A percentile compares a stretch with the other conserved stretches of the same genome.
These are phyloP conservation scores for Sorex fumeus DNA, from an alignment of 2,113 vertebrate species.

Conservation along the genomic window DNA sequence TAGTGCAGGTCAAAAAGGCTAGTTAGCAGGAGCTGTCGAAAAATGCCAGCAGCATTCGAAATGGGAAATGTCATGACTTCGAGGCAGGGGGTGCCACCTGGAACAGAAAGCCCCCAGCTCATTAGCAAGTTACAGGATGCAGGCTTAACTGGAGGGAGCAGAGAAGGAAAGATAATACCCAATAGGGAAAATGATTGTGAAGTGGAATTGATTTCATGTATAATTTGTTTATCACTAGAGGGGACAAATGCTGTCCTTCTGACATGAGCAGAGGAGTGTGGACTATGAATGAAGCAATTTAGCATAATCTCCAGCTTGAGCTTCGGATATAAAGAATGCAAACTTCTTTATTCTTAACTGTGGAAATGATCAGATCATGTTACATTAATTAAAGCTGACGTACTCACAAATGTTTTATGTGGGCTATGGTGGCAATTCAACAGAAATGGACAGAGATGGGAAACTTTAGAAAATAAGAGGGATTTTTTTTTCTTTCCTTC, in stretches of 20 bases:
- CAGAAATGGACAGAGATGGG: constrained; percentile 79
- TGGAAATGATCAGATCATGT: constrained; percentile 90
- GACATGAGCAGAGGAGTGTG: constrained; percentile 89
- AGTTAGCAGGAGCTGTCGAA: constrained; percentile 93
- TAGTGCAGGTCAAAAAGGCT: constrained; percentile 92
- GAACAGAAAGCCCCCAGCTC: constrained; percentile 92
- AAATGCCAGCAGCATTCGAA: constrained; percentile 92
- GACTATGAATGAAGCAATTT: constrained; percentile 92
- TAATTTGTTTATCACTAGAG: constrained; percentile 95
- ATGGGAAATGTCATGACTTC: constrained; percentile 92
- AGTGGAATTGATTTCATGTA: constrained; percentile 95
- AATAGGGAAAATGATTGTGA: constrained; percentile 93
- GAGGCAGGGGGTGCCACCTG: constrained; percentile 93
- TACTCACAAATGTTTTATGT: constrained; percentile 90
- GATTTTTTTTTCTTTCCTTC: constrained; percentile 31
- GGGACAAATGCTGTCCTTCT: constrained; percentile 92
- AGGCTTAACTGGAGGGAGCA: constrained; percentile 90
- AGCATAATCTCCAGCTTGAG: constrained; percentile 93
- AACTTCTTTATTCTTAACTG: constrained; percentile 89
- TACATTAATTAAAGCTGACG: constrained; percentile 91
- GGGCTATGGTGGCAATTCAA: constrained; percentile 86
- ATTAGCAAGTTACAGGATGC: constrained; percentile 93
- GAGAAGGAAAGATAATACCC: constrained; percentile 91
- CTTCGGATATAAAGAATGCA: constrained; percentile 87
- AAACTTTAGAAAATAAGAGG: constrained; percentile 74